Conservation (phyloP, 2,797 vertebrate species). For the Serranus cabrilla region DNA sequence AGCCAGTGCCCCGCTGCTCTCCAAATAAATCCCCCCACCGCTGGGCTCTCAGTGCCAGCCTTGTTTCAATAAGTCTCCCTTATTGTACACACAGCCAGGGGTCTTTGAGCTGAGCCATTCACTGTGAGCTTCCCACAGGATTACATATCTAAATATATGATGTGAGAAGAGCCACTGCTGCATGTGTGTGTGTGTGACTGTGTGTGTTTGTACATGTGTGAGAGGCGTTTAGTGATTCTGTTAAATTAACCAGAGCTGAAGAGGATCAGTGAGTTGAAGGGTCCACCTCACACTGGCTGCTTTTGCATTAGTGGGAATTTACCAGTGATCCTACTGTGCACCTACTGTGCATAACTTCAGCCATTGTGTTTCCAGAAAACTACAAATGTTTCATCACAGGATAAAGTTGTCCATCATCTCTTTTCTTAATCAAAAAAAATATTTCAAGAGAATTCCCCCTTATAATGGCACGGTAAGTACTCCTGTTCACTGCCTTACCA, state of each 20-base stretch:
- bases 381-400: constrained; percentile 11
- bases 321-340: constrained; percentile 40
- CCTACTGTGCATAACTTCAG: constrained; percentile 27
- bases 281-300: constrained; percentile 62
- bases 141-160: constrained; percentile 82
- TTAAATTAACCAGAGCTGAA: constrained; percentile 77
- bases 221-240: constrained; percentile 69
- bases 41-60: constrained; percentile 80
- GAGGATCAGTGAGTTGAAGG: constrained; percentile 62
- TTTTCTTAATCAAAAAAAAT: neutral
- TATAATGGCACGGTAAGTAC: neutral
- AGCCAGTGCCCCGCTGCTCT: constrained; percentile 73
- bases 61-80: constrained; percentile 83
- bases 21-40: constrained; percentile 76
- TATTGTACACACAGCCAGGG: constrained; percentile 81
- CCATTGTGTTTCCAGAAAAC: constrained; percentile 11
- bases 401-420: neutral
- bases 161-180: constrained; percentile 65
- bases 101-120: constrained; percentile 75
- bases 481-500: neutral
- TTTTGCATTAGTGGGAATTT: constrained; percentile 62
- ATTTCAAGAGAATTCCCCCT: neutral
- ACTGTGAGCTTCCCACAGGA: constrained; percentile 77
- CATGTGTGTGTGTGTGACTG: constrained; percentile 42
- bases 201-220: constrained; percentile 41